A percentile compares a stretch with the other conserved stretches of the same genome.
These are phyloP conservation scores for Grammomys dolichurus DNA, from an alignment of 2,113 vertebrate genomes.

Conservation along the genomic window DNA sequence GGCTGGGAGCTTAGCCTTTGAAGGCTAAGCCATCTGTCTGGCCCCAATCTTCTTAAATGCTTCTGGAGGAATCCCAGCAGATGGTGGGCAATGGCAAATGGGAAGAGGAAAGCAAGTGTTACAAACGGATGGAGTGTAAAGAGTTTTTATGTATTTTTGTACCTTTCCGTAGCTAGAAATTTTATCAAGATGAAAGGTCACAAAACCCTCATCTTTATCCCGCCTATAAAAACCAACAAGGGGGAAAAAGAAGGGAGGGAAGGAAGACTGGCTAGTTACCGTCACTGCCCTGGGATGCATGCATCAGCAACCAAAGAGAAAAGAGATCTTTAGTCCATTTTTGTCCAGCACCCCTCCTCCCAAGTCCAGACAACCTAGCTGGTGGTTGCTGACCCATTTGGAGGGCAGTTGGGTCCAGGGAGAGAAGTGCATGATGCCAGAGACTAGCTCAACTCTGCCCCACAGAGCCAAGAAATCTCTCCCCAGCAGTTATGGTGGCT, in stretches of 20 bases:
- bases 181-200: conserved; percentile 2
- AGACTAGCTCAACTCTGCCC: neutral
- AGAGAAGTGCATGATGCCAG: accelerated
- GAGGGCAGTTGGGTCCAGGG: neutral
- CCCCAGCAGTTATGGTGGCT: neutral
- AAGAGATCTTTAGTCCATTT: too few relatives aligned
- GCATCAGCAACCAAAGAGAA: neutral
- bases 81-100: neutral
- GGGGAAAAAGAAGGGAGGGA: neutral
- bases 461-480: neutral
- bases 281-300: neutral
- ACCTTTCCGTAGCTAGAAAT: conserved; percentile 29
- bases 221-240: neutral
- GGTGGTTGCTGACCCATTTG: neutral
- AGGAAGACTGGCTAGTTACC: neutral
- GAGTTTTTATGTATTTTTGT: conserved; percentile 8
- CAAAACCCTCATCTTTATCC: neutral
- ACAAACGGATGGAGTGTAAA: neutral
- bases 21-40: neutral
- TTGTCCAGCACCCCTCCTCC: neutral
- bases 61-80: neutral
- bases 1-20: neutral
- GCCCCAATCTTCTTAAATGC: too few relatives aligned
- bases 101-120: neutral
- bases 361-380: neutral